Evolutionary conservation across 2,888 invertebrate genomes (phyloP), one percentile per base, ranked within the genome.

Genomic region (Sclerodermus sp.): DNA sequence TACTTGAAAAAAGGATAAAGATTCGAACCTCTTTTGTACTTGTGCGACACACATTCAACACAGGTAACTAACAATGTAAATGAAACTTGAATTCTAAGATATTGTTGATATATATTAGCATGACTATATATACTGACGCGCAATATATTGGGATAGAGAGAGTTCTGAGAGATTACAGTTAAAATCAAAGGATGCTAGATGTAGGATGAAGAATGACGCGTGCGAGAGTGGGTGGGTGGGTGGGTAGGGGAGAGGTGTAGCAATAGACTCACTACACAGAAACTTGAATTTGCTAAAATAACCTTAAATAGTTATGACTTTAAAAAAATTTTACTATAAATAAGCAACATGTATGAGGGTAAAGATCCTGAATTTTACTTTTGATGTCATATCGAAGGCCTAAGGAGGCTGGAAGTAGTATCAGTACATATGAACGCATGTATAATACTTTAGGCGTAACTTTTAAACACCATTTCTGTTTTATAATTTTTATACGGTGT

Each of bases 401-500:
- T 71, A 71, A 64, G 58, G 60, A 64, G 67, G 66, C 66, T 64
- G 61, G 51, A 59, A 60, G 49, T 55, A 66, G 54, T 62, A 68
- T 56, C 62, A 63, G n/a, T 58, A 58, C 55, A 51, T 62, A 63
- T 51, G 47, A 62, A 62, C 62, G 57, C 58, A 47, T 60, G 68
- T 69, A 66, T 62, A 65, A 61, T 70, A 70, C 64, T 66, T 63
- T 72, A 68, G 66, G 59, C 63, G 58, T 67, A 64, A 66, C 68
- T 64, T 67, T 71, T 65, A 58, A 64, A 67, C 66, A 57, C 57
- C 49, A 58, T 61, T 65, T 66, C 53, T 61, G 67, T 71, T 73
- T 71, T 71, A 70, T 73, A 66, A 73, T 71, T 73, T 71, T 73
- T 70, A 66, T 72, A 70, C 59, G 62, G 60, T 65, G 58, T 66